Percentiles rank a stretch among this genome's conserved stretches.
Conservation (phyloP, 2,113 vertebrate genomes). For the Otis tarda region DNA sequence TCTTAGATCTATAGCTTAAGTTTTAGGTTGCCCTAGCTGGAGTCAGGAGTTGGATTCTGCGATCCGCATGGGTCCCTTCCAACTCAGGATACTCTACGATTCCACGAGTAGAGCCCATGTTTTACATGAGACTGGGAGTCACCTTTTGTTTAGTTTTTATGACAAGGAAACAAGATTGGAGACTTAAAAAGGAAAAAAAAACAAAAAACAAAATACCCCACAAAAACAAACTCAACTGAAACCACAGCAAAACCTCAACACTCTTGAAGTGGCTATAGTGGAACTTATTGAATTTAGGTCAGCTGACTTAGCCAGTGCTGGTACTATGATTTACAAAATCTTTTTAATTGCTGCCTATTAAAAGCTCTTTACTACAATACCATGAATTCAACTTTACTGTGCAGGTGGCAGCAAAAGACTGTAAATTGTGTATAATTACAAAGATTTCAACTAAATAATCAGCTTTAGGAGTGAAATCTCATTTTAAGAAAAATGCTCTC, state of each 20-base stretch:
- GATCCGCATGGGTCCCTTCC: background rate
- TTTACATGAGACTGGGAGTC: background rate
- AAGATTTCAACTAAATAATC: background rate
- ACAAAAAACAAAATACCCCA: no score
- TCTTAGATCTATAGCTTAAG: background rate
- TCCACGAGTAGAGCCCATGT: background rate
- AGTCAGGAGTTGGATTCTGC: background rate
- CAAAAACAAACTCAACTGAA: background rate
- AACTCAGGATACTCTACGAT: background rate
- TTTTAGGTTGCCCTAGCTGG: background rate
- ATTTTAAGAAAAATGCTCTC: background rate
- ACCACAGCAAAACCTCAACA: no score
- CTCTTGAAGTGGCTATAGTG: background rate
- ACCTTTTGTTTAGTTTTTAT: background rate
- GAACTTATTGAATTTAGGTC: background rate
- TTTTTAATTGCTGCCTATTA: background rate
- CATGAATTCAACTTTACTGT: background rate
- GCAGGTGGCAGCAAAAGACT: background rate
- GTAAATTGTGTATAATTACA: background rate
- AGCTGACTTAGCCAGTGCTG: background rate
- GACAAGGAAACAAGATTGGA: background rate
- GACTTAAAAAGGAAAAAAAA: background rate
- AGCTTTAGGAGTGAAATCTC: background rate
- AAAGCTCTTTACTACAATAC: background rate
- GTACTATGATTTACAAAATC: background rate